Evolutionary conservation across 2,797 vertebrate genomes (phyloP).

Genomic region (Arremon brunneinucha): DNA sequence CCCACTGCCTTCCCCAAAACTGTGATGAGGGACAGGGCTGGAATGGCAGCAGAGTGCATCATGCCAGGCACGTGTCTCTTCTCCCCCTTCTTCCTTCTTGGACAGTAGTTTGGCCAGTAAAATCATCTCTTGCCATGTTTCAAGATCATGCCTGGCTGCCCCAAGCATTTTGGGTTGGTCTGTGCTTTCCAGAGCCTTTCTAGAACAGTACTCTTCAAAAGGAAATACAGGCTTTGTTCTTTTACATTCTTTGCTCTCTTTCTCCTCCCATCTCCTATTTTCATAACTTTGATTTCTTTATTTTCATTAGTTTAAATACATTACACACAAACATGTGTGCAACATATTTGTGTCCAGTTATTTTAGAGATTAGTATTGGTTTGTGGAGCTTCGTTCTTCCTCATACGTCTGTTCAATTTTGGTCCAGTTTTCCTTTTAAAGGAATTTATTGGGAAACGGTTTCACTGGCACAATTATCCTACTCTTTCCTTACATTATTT

Average conservation of each 20-base stretch:
- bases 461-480: neutral
- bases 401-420: neutral
- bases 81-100: neutral
- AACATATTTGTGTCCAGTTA: neutral
- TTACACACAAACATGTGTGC: neutral
- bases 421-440: neutral
- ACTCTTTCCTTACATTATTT: neutral
- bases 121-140: neutral
- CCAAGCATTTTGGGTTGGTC: neutral
- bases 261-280: neutral
- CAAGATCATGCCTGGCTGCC: neutral
- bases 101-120: neutral
- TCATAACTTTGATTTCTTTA: neutral
- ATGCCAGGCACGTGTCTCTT: rapidly evolving
- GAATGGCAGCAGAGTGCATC: neutral
- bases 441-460: neutral
- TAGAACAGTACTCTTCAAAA: neutral
- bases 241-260: neutral
- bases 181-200: neutral
- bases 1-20: neutral
- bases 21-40: neutral
- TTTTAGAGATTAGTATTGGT: neutral
- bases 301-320: neutral
- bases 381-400: neutral
- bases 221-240: neutral